Percentiles rank a stretch among this genome's conserved stretches.
Conservation (phyloP, 2,113 vertebrate genomes). For the Ibidorhyncha struthersii region DNA sequence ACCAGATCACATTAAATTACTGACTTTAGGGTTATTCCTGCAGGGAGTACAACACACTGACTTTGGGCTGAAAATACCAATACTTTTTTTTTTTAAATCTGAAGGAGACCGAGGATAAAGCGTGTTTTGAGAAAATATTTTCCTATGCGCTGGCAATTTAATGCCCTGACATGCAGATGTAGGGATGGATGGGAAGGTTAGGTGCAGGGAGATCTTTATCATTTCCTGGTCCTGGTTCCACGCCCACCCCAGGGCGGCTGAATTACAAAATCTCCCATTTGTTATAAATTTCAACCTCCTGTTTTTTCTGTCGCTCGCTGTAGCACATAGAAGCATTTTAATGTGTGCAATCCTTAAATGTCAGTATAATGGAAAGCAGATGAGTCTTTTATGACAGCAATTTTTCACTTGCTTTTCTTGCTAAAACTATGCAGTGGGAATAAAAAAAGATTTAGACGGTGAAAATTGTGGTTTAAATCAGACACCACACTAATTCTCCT, state of each 20-base stretch:
- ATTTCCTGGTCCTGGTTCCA: neutral
- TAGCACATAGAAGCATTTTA: neutral
- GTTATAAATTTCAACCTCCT: neutral
- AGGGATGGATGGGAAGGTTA: neutral
- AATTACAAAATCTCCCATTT: neutral
- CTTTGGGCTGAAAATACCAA: neutral
- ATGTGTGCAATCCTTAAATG: neutral
- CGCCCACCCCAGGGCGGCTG: neutral
- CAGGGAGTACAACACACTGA: neutral
- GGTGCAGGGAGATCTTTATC: neutral
- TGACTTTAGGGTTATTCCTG: neutral
- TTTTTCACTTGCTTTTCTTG: neutral
- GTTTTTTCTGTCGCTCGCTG: neutral
- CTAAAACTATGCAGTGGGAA: neutral
- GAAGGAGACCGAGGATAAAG: neutral
- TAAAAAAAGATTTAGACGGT: neutral
- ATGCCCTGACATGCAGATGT: neutral
- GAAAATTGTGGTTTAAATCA: neutral
- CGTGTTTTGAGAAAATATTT: neutral
- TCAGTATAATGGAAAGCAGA: neutral
- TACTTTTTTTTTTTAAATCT: neutral
- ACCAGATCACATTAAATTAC: neutral
- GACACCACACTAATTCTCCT: neutral
- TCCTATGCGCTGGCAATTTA: neutral
- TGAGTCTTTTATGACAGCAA: constrained; percentile 4